phyloP scores from a whole-genome alignment of 2,888 invertebrate genomes.

The Ernsta delagoae region DNA sequence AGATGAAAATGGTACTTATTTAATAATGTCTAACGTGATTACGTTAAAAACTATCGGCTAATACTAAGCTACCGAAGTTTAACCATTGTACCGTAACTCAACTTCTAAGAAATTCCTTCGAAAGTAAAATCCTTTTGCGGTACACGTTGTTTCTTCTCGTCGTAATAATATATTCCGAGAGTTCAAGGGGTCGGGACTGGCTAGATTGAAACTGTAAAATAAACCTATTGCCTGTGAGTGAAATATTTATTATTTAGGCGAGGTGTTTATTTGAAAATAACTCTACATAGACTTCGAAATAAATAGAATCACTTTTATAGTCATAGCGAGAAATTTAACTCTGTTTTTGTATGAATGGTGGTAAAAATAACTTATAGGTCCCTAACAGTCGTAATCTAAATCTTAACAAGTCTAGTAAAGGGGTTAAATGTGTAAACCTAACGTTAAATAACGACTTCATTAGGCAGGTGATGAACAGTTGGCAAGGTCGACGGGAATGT shows the following conservation, averaged over 20 bases:
- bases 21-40: too few relatives aligned
- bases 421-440: constrained; percentile 10
- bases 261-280: too few relatives aligned
- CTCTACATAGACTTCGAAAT: too few relatives aligned
- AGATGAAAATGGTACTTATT: too few relatives aligned
- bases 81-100: background rate
- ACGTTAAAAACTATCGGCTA: too few relatives aligned
- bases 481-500: background rate
- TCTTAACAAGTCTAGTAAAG: background rate
- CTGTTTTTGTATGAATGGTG: too few relatives aligned
- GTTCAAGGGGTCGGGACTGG: constrained; percentile 23
- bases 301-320: too few relatives aligned
- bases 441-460: constrained; percentile 13
- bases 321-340: too few relatives aligned
- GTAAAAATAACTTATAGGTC: too few relatives aligned
- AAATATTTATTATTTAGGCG: background rate
- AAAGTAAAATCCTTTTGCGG: constrained; percentile 31
- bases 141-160: constrained; percentile 25
- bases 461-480: constrained; percentile 12
- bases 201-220: constrained; percentile 19
- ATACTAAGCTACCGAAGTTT: too few relatives aligned
- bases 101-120: constrained; percentile 20
- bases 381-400: background rate
- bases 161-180: constrained; percentile 24
- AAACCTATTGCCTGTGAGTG: constrained; percentile 8